Percentiles rank a stretch among this genome's conserved stretches.
phyloP scores from a whole-genome alignment of 2,888 invertebrate species.

The Xestoiulus laeticollis region DNA sequence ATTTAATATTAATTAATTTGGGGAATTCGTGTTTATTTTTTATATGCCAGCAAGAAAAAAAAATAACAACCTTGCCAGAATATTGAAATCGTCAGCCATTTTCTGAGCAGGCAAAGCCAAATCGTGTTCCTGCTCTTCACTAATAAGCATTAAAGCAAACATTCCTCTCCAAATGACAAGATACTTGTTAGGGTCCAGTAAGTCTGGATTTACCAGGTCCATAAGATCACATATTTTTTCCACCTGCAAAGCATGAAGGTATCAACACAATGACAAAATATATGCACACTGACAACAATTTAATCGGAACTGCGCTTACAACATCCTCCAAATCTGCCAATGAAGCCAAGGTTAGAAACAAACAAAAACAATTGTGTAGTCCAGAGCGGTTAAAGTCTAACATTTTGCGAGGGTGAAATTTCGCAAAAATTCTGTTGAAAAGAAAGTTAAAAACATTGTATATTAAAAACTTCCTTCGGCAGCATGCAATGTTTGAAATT shows the following conservation, averaged over 20 bases:
- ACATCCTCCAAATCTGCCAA: constrained; percentile 42
- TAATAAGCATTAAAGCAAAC: constrained; percentile 47
- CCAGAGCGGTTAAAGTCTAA: constrained; percentile 10
- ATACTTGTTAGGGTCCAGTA: background rate
- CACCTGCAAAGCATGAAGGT: background rate
- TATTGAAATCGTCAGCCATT: constrained; percentile 44
- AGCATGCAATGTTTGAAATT: too few species aligned
- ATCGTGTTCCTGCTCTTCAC: constrained; percentile 6
- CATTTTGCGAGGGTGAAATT: constrained; percentile 39
- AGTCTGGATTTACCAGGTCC: constrained; percentile 5
- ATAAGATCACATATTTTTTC: constrained; percentile 47
- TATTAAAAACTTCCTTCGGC: too few species aligned
- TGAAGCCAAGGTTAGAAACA: constrained; percentile 46
- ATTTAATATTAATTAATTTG: too few species aligned
- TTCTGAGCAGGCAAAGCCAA: constrained; percentile 20
- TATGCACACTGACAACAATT: background rate
- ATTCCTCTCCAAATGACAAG: constrained; percentile 39
- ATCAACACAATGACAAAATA: background rate
- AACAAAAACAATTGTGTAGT: constrained; percentile 45
- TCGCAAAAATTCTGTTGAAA: constrained; percentile 42
- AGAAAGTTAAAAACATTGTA: too few species aligned
- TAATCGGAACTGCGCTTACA: background rate
- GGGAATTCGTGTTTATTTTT: too few species aligned
- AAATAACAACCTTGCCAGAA: constrained; percentile 1
- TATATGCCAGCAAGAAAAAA: background rate